Percentiles rank a stretch among this genome's conserved stretches.
Evolutionary conservation across 2,113 vertebrate genomes (phyloP).

Genomic region (Probosciger aterrimus): DNA sequence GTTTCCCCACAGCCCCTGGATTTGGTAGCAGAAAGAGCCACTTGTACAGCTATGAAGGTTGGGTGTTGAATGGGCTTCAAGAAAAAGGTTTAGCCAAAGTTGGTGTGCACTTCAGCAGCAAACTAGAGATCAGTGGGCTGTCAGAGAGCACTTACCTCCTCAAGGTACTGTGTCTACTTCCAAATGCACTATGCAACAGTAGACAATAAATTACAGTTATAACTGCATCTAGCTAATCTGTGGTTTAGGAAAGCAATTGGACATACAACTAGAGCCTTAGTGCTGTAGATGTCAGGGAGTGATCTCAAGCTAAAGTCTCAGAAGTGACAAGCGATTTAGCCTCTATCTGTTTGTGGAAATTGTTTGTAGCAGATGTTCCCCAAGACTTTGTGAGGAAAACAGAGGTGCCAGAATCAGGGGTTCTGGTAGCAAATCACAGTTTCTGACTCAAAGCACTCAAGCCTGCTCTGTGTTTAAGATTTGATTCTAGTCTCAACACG

Average conservation of each 20-base stretch:
- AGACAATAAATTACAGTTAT: not conserved
- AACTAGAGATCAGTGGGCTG: constrained; percentile 71
- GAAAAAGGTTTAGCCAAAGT: constrained; percentile 73
- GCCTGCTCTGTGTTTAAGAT: not conserved
- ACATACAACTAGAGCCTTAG: not conserved
- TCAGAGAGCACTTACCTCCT: constrained; percentile 50
- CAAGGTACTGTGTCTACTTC: constrained; percentile 64
- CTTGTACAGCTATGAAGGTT: constrained; percentile 77
- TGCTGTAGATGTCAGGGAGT: not conserved
- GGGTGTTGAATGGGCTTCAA: constrained; percentile 73
- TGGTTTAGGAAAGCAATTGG: not conserved
- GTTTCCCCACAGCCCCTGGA: constrained; percentile 67
- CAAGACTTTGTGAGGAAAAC: not conserved
- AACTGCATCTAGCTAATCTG: not conserved
- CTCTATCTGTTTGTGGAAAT: not conserved
- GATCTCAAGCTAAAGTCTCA: not conserved
- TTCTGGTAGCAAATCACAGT: not conserved
- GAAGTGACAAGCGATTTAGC: not conserved
- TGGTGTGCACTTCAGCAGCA: constrained; percentile 72
- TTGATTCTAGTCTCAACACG: not conserved
- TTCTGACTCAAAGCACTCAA: not conserved
- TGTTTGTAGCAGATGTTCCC: not conserved
- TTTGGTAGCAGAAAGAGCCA: constrained; percentile 70
- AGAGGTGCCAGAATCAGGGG: not conserved
- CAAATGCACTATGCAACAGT: rapidly evolving